phyloP scores from a whole-genome alignment of 2,888 invertebrate species.

The Torymus aiolomorphi region DNA sequence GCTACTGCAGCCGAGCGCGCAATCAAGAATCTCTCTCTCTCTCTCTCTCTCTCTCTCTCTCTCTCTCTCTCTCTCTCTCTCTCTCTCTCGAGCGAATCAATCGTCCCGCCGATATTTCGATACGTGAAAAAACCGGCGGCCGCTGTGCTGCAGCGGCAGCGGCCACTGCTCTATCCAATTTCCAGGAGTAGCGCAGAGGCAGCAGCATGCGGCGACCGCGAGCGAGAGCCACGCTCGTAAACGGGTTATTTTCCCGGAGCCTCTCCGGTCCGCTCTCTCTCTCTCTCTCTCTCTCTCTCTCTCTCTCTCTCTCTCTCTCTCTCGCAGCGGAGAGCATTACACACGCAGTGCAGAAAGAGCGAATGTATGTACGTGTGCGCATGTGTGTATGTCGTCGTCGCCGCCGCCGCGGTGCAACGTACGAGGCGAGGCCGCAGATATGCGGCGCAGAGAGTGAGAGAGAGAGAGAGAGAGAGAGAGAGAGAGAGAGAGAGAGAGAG shows the following conservation, averaged over 20 bases:
- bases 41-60: no score
- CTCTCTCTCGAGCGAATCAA: background rate
- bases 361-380: no score
- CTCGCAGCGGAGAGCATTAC: background rate
- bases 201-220: slow-evolving; percentile 6
- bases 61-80: no score
- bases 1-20: no score
- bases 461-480: background rate
- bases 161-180: slow-evolving; percentile 29
- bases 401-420: slow-evolving; percentile 50
- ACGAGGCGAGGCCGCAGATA: slow-evolving; percentile 56
- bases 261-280: background rate
- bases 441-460: slow-evolving; percentile 20
- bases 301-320: background rate
- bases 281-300: background rate
- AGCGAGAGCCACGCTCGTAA: slow-evolving; percentile 28
- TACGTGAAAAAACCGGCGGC: background rate
- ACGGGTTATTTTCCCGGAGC: slow-evolving; percentile 54
- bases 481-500: no score
- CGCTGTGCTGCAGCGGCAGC: background rate
- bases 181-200: slow-evolving; percentile 31
- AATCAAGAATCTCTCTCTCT: no score
- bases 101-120: slow-evolving; percentile 10
- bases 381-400: slow-evolving; percentile 22
- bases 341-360: no score